These are phyloP conservation scores for Gymnothorax javanicus DNA, from an alignment of 2,797 vertebrate species.

Conservation along the genomic window DNA sequence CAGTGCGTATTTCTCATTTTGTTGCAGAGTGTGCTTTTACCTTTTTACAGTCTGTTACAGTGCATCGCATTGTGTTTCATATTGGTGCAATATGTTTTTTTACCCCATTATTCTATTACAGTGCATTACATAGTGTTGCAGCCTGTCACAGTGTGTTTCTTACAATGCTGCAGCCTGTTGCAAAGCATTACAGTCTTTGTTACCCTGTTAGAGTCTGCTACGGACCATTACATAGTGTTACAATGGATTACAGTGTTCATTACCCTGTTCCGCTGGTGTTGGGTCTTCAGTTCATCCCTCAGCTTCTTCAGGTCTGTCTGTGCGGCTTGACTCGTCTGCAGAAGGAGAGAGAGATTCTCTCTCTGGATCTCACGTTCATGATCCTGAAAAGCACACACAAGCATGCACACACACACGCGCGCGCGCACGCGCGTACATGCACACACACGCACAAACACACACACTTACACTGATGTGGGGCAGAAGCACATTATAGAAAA, in stretches of 20 bases:
- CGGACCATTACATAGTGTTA: neutral
- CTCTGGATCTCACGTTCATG: neutral
- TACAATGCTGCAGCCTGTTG: neutral
- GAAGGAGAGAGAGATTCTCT: neutral
- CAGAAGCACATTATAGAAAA: neutral
- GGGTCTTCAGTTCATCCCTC: neutral
- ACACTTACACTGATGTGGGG: no score
- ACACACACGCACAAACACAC: neutral
- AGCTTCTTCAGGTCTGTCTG: neutral
- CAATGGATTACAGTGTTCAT: neutral
- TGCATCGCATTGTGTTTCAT: neutral
- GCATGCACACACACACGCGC: slow-evolving; percentile 15
- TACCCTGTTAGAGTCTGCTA: neutral
- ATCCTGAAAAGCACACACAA: slow-evolving; percentile 16
- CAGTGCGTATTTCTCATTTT: neutral
- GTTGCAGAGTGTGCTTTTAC: neutral
- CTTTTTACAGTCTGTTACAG: neutral
- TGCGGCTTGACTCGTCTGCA: neutral
- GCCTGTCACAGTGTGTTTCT: neutral
- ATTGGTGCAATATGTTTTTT: no score
- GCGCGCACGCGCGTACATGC: slow-evolving; percentile 7
- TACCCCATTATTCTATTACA: neutral
- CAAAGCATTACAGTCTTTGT: neutral
- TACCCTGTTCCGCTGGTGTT: neutral
- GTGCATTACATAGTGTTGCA: neutral